Percentiles rank a stretch among this genome's conserved stretches.
Conservation (phyloP, 2,888 invertebrate species). For the Epistrophe eligans region DNA sequence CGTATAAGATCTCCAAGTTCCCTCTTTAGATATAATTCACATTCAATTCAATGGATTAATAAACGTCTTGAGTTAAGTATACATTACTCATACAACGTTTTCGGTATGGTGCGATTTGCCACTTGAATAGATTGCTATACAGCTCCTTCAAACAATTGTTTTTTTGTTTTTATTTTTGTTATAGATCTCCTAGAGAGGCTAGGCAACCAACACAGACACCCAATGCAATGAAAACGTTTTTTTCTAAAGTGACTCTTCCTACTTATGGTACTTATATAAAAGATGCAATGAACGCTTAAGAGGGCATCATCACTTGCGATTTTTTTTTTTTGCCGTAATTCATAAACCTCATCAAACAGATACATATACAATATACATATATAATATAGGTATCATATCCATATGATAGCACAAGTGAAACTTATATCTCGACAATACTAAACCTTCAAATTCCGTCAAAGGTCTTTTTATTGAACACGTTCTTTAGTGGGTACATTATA, state of each 20-base stretch:
- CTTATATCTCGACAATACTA: conserved; percentile 4
- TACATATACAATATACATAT: too few species aligned
- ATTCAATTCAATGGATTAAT: conserved; percentile 66
- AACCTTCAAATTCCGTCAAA: conserved; percentile 61
- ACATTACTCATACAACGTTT: conserved; percentile 60
- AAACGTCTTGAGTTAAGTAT: conserved; percentile 62
- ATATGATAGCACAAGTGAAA: background rate
- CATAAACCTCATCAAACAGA: background rate
- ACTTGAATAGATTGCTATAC: conserved; percentile 66
- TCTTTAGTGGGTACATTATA: background rate
- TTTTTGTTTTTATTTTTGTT: conserved; percentile 1
- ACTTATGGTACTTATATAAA: conserved; percentile 41
- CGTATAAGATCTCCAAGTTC: background rate
- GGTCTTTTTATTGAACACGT: conserved; percentile 38
- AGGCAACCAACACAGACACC: conserved; percentile 26
- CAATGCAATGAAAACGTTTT: conserved; percentile 28
- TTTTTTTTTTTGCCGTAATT: conserved; percentile 3
- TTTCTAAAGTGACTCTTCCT: conserved; percentile 65
- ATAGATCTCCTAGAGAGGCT: conserved; percentile 37
- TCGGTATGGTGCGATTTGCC: conserved; percentile 68
- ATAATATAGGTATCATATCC: background rate
- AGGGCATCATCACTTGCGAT: conserved; percentile 43
- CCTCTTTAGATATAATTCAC: conserved; percentile 26
- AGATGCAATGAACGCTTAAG: conserved; percentile 72
- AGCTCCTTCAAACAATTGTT: conserved; percentile 53